These are phyloP conservation scores for Scylla paramamosain DNA, from an alignment of 1,140 invertebrate species.

Conservation along the genomic window DNA sequence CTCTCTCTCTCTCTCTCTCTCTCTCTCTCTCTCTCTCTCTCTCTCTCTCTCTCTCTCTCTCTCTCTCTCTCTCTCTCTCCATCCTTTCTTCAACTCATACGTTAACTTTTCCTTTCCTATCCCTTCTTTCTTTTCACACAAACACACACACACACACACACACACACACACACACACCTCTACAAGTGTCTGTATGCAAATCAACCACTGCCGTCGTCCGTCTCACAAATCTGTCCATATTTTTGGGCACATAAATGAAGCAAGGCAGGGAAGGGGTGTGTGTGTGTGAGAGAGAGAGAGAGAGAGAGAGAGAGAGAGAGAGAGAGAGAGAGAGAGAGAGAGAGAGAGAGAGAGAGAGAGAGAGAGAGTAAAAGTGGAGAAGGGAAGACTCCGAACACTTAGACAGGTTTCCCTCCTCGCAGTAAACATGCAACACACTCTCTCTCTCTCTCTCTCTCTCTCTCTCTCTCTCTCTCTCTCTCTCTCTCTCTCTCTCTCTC, in stretches of 20 bases:
- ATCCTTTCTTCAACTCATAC: no score
- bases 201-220: not conserved
- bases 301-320: not conserved
- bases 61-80: no score
- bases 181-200: slow-evolving; percentile 34
- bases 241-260: slow-evolving; percentile 31
- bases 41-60: no score
- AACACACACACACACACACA: no score
- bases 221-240: not conserved
- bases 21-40: no score
- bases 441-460: slow-evolving; percentile 32
- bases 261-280: not conserved
- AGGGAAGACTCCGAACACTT: no score
- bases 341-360: not conserved
- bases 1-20: no score
- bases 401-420: no score
- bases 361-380: not conserved
- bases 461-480: slow-evolving; percentile 15
- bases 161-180: not conserved
- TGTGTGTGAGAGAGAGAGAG: not conserved
- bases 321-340: not conserved
- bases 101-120: not conserved
- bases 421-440: no score
- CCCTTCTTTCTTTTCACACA: not conserved
- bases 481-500: slow-evolving; percentile 24